Base-by-base conservation (phyloP, 2,888 invertebrate genomes). In the Phalera bucephala region DNA sequence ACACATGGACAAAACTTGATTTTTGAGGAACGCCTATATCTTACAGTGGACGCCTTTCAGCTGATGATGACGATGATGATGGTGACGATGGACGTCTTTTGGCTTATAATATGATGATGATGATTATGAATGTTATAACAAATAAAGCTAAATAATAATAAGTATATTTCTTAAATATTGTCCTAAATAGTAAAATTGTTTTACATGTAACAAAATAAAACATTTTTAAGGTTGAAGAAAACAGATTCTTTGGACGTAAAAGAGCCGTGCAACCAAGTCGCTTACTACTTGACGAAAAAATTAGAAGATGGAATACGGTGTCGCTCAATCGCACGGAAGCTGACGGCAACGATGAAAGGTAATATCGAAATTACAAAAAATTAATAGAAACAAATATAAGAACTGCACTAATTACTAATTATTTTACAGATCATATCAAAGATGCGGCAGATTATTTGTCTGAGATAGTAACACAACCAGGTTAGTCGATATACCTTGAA, bases 341-440 rank as follows among this genome's bases (percentile, higher is more conserved):
- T 85, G 14, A 59, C 55, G 1, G 53, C 54, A 5, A 63, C 73
- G 9, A 77, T 84, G 74, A 86, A 82, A 75, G 86, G 86, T 78
- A 49, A 1, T n/a, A 9, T 10, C n/a, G 8, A 5, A 10, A 13
- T 26, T 19, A 5, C 8, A 15, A 23, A 7, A 21, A 5, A 21
- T 21, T 17, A 17, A 17, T 17, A 3, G 3, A 17, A 17, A 5
- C 17, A 17, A 3, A 10, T 26, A 13, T n/a, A n/a, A 11, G 13
- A 8, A n/a, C 5, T 14, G 2, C 19, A 11, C 7, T 9, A 9
- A 30, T 23, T 4, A 31, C 15, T 31, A 27, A 26, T 14, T 12
- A 20, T 33, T 33, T 66, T 70, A 2, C 72, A 88, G 87, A 82
- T 31, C 80, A 83, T 31, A 53, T 79, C 15, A 74, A 75, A 45